Evolutionary conservation across 2,113 vertebrate species (phyloP).

Genomic region (Pogona vitticeps): DNA sequence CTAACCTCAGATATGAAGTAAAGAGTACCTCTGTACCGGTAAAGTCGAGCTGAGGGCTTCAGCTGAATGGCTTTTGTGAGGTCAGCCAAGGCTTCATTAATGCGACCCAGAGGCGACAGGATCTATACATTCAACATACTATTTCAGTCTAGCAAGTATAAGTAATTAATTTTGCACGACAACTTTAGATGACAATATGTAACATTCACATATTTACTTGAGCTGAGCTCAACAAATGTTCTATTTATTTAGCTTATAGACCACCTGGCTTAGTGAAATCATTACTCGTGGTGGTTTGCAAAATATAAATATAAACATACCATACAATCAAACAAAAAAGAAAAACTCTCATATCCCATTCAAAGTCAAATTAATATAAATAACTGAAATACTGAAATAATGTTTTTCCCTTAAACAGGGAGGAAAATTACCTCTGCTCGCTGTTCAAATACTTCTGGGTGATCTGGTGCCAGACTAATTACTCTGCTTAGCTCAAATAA

Average conservation of each 20-base stretch:
- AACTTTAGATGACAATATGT: neutral
- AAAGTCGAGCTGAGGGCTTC: conserved; percentile 92
- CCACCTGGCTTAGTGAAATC: too few species aligned
- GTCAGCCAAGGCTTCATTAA: conserved; percentile 91
- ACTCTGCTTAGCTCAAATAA: conserved; percentile 94
- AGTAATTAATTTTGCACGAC: neutral
- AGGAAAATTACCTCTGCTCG: conserved; percentile 88
- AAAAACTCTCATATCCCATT: neutral
- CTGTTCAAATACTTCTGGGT: conserved; percentile 94
- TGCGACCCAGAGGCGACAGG: conserved; percentile 92
- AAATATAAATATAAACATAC: too few species aligned
- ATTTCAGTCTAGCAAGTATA: conserved; percentile 13
- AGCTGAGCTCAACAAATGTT: neutral
- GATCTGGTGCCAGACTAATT: conserved; percentile 89
- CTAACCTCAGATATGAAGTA: conserved; percentile 97
- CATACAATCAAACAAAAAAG: too few species aligned
- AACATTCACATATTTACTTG: neutral
- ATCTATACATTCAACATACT: conserved; percentile 78
- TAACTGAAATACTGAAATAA: neutral
- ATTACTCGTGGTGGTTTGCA: too few species aligned
- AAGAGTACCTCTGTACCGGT: conserved; percentile 92
- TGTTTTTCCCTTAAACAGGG: conserved; percentile 16
- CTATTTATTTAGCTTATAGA: too few species aligned
- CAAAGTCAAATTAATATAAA: neutral
- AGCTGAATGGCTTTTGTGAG: conserved; percentile 95